Base-by-base conservation (phyloP, 92 coral and sea anemone species). In the Bergia sp. region DNA sequence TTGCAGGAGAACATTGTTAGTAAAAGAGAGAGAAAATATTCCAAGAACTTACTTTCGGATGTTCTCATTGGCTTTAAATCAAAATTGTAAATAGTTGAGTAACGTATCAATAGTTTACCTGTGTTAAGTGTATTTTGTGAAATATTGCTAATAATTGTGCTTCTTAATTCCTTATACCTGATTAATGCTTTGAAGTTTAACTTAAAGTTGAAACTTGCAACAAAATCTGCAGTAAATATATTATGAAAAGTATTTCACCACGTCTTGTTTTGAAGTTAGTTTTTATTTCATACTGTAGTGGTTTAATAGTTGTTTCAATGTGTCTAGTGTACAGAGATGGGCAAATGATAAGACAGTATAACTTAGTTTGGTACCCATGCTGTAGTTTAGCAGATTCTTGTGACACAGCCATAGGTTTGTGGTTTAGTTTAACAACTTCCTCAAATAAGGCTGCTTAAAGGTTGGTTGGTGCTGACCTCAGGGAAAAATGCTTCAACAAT, bases 71-170 rank as follows among this genome's bases (percentile, higher is more conserved):
- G 50, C 80, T 76, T 3, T 76, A 39, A 44, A 15, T 76, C 37
- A 38, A 50, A 41, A 39, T 39, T 76, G 80, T 76, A 76, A 76
- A 76, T 76, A 76, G 80, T 13, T 73, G 5, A 74, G 36, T 76
- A 76, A 76, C 23, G 37, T 76, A 76, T 76, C 41, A 41, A 39
- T 76, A 76, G 80, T 76, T 39, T 20, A 73, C 77, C 45, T 37
- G 16, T 73, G 43, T 37, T 7, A 61, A 61, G 29, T 61, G 69
- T 61, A 4, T 20, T 61, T 23, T 61, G 69, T 61, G n/a, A 23
- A 41, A 41, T n/a, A 41, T 41, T 76, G 37, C 80, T 76, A 41
- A 23, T 74, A 74, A 37, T 38, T 38, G 44, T 74, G 79, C 29
- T 76, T 39, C 23, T 76, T 4, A 76, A 76, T 41, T 76, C n/a